Base-by-base conservation (phyloP, 2,113 vertebrate genomes). In the Melanerpes aurifrons region DNA sequence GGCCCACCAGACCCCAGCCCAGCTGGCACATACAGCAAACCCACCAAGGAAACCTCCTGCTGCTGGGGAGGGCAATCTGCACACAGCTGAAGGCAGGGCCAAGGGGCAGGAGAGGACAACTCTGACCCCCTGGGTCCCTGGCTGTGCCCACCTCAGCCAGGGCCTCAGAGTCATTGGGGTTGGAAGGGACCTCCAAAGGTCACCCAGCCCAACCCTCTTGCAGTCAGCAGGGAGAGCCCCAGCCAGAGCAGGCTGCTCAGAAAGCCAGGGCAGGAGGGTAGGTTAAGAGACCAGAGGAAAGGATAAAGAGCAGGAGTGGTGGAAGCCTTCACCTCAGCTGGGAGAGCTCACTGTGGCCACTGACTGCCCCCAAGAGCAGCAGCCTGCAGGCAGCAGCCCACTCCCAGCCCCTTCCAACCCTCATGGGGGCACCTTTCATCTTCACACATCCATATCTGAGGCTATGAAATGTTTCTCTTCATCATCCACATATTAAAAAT, bases 401-500 rank as follows among this genome's bases (percentile, higher is more conserved):
- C 86, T 68, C 58, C 11, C 86, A 90, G 67, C 67, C 57, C 58
- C 82, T 92, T 70, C 69, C 79, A 15, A 47, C 11, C 62, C 89
- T 62, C 7, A 0, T 35, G 74, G 0, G 59, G 89, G 76, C 94
- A 89, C 28, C 2, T 74, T 91, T 58, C 91, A 73, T 35, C 76
- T 83, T 89, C 87, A 86, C 69, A 77, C 25, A 0, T 87, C 82
- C 92, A 10, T 31, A 77, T 50, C 77, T 7, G 61, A 87, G 64
- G 77, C 89, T 62, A 74, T 45, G 4, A 68, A 86, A 64, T 4
- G 14, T 72, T 77, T 77, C 78, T 86, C 93, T 87, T 87, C 58
- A 21, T 68, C 53, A 94, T 40, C 74, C 54, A 58, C 7, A 57
- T 29, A 93, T 94, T 85, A 91, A 64, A 93, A 89, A 91, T 53